A percentile compares a stretch with the other conserved stretches of the same genome.
phyloP scores from a whole-genome alignment of 92 coral and sea anemone species.

The Umimayanthus chanpuru region DNA sequence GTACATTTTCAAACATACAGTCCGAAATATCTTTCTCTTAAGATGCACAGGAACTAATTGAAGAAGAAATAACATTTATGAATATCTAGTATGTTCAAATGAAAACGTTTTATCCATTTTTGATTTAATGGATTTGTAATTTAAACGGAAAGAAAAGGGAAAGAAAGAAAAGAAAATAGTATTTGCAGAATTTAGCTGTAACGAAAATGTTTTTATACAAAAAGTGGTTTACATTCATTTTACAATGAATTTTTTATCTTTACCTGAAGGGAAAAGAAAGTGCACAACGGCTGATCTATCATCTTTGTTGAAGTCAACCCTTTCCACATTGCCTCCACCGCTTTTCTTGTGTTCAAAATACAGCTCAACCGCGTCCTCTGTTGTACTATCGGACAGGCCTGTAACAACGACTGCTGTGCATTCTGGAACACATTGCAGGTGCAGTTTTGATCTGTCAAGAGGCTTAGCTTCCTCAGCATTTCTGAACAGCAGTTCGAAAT shows the following conservation, averaged over 20 bases:
- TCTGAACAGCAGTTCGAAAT: conserved; percentile 4
- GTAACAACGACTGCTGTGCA: conserved; percentile 35
- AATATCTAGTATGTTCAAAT: too few species aligned
- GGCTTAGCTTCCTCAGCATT: conserved; percentile 9
- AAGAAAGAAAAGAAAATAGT: too few species aligned
- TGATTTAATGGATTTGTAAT: too few species aligned
- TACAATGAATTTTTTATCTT: not conserved
- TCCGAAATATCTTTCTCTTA: too few species aligned
- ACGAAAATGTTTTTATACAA: too few species aligned
- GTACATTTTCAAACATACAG: too few species aligned
- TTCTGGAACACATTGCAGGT: not conserved
- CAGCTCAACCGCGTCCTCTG: conserved; percentile 27
- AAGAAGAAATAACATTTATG: too few species aligned
- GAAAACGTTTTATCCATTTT: too few species aligned
- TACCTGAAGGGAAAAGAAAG: conserved; percentile 17
- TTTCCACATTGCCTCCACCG: conserved; percentile 37
- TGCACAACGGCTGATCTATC: not conserved
- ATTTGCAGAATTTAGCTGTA: too few species aligned
- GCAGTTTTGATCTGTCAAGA: not conserved
- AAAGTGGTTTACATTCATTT: not conserved
- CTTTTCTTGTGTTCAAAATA: conserved; percentile 40
- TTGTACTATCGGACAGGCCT: conserved; percentile 22
- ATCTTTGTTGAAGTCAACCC: not conserved
- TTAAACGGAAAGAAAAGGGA: too few species aligned
- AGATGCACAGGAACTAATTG: too few species aligned